Conservation (phyloP, 2,797 vertebrate species). For the Halcyon smyrnensis region DNA sequence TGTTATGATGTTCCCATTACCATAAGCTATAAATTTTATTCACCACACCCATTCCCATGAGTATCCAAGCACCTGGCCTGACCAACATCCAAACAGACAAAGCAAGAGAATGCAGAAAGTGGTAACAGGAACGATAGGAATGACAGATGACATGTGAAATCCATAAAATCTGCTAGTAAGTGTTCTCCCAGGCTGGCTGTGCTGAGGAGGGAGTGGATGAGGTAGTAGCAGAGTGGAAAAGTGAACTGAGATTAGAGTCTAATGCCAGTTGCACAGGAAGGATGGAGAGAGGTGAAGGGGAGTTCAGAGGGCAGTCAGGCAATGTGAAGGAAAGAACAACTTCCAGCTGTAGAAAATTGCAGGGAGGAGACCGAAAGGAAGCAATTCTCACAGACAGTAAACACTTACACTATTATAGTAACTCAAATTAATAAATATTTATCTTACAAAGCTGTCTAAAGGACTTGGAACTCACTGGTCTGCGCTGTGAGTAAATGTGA, state of each 20-base stretch:
- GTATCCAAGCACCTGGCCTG: constrained; percentile 17
- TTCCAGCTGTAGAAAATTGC: constrained; percentile 61
- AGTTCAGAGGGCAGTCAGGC: constrained; percentile 47
- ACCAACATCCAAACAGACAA: neutral
- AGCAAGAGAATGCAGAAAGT: neutral
- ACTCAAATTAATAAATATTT: constrained; percentile 50
- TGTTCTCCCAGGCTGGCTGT: neutral
- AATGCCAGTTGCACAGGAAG: constrained; percentile 41
- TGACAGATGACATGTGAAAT: neutral
- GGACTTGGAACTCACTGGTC: neutral
- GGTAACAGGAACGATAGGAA: neutral
- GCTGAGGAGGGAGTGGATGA: neutral
- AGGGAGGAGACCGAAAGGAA: constrained; percentile 57
- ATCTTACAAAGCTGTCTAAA: constrained; percentile 4
- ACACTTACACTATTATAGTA: constrained; percentile 9
- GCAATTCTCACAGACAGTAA: constrained; percentile 43
- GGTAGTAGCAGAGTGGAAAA: neutral
- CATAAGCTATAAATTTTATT: neutral
- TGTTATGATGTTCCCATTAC: neutral
- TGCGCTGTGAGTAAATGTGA: neutral
- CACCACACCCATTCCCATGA: neutral
- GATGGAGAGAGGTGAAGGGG: constrained; percentile 29
- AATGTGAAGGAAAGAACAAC: constrained; percentile 38
- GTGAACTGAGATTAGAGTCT: neutral
- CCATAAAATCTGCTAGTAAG: neutral